Conservation (phyloP, 2,888 invertebrate genomes). For the Drosophila limbata region DNA sequence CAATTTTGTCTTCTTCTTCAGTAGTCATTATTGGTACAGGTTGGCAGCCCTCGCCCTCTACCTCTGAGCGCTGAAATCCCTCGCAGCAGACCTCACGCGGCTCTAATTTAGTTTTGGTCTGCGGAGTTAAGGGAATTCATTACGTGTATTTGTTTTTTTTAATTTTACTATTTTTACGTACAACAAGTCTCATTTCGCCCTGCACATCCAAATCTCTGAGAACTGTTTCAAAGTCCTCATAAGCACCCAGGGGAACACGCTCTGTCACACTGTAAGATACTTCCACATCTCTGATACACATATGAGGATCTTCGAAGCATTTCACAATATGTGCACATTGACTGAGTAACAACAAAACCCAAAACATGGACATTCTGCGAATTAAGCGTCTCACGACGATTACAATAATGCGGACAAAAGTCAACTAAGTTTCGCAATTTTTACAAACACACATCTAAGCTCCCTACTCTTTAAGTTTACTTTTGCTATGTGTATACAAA, state of each 20-base stretch:
- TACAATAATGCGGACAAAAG: background rate
- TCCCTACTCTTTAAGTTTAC: background rate
- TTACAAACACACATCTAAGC: background rate
- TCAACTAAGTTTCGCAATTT: slow-evolving; percentile 11
- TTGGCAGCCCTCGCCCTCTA: slow-evolving; percentile 17
- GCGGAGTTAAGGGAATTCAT: background rate
- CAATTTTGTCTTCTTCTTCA: background rate
- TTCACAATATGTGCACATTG: background rate
- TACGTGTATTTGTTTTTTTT: no score
- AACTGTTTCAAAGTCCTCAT: background rate
- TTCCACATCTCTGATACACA: slow-evolving; percentile 15
- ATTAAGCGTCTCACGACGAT: background rate
- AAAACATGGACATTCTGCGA: slow-evolving; percentile 2
- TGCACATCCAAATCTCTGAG: background rate
- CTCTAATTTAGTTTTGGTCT: slow-evolving; percentile 19
- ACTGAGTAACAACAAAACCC: background rate
- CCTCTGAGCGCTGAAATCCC: slow-evolving; percentile 14
- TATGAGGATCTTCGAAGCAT: slow-evolving; percentile 1
- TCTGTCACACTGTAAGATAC: slow-evolving; percentile 17
- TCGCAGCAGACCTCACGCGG: slow-evolving; percentile 15
- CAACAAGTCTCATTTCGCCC: slow-evolving; percentile 26
- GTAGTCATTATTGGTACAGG: slow-evolving; percentile 7
- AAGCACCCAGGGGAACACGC: background rate
- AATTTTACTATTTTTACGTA: background rate
- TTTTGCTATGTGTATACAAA: background rate